phyloP scores from a whole-genome alignment of 2,888 invertebrate species.

The Dione vanillae region DNA sequence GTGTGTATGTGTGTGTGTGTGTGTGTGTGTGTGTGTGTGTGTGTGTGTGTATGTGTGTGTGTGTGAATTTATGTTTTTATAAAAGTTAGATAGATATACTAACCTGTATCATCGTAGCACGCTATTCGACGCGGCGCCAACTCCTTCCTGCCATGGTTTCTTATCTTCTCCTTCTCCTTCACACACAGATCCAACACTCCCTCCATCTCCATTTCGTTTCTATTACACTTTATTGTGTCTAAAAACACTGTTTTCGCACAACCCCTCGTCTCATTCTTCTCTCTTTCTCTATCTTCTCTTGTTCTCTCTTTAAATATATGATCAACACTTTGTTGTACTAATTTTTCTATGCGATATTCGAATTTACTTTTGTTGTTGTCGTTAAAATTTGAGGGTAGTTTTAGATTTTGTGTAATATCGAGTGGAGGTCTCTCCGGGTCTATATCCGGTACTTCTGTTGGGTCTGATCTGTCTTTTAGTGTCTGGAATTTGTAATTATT shows the following conservation, averaged over 20 bases:
- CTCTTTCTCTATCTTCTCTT: too few species aligned
- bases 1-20: too few species aligned
- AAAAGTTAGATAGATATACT: constrained; percentile 38
- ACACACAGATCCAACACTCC: constrained; percentile 74
- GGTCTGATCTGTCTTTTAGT: constrained; percentile 62
- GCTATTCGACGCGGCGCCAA: constrained; percentile 73
- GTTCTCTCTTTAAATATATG: constrained; percentile 62
- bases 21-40: too few species aligned
- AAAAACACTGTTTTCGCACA: constrained; percentile 76
- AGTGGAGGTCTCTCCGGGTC: constrained; percentile 41
- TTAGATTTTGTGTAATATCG: constrained; percentile 25
- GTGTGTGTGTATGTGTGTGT: too few species aligned
- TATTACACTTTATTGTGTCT: constrained; percentile 49
- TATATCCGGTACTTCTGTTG: constrained; percentile 60
- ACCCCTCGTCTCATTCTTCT: constrained; percentile 58
- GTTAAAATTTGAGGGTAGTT: constrained; percentile 50
- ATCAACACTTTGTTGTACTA: constrained; percentile 75
- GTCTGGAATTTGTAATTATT: constrained; percentile 53
- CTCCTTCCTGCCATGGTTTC: constrained; percentile 75
- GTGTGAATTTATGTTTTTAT: too few species aligned
- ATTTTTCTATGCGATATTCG: constrained; percentile 73
- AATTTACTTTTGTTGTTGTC: constrained; percentile 61
- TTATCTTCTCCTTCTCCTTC: constrained; percentile 68
- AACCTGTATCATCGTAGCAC: constrained; percentile 66
- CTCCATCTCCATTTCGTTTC: constrained; percentile 51